Evolutionary conservation across 1,140 invertebrate genomes (phyloP).

Genomic region (Muscidifurax raptorellus): DNA sequence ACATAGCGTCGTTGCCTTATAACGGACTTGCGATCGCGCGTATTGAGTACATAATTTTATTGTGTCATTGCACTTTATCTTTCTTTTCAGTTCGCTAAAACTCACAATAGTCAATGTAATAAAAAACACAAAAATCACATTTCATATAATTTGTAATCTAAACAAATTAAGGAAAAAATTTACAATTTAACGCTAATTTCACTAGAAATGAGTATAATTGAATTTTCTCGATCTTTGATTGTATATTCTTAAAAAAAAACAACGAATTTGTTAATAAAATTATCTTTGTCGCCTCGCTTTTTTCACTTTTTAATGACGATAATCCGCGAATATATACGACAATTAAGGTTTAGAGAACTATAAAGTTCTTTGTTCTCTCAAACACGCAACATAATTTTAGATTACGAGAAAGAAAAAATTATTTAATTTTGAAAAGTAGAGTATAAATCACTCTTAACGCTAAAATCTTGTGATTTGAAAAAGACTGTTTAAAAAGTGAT

Average conservation of each 20-base stretch:
- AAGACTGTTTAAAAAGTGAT: constrained; percentile 18
- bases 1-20: constrained; percentile 48
- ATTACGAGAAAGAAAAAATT: no score
- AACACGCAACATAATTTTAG: constrained; percentile 16
- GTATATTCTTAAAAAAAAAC: background rate
- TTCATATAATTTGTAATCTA: constrained; percentile 18
- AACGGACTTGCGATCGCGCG: constrained; percentile 40
- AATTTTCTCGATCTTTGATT: background rate
- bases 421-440: constrained; percentile 3
- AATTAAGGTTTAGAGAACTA: constrained; percentile 10
- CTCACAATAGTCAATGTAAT: constrained; percentile 24
- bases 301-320: background rate
- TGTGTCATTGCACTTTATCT: constrained; percentile 46
- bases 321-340: background rate
- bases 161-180: constrained; percentile 8
- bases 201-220: constrained; percentile 11
- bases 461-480: constrained; percentile 28
- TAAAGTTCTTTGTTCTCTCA: constrained; percentile 17
- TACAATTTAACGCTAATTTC: background rate
- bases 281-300: constrained; percentile 5
- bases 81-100: constrained; percentile 18
- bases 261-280: constrained; percentile 1
- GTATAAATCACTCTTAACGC: constrained; percentile 15
- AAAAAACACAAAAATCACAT: background rate
- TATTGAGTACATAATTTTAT: constrained; percentile 47